phyloP scores from a whole-genome alignment of 2,113 vertebrate species.

The Lamprotornis superbus region DNA sequence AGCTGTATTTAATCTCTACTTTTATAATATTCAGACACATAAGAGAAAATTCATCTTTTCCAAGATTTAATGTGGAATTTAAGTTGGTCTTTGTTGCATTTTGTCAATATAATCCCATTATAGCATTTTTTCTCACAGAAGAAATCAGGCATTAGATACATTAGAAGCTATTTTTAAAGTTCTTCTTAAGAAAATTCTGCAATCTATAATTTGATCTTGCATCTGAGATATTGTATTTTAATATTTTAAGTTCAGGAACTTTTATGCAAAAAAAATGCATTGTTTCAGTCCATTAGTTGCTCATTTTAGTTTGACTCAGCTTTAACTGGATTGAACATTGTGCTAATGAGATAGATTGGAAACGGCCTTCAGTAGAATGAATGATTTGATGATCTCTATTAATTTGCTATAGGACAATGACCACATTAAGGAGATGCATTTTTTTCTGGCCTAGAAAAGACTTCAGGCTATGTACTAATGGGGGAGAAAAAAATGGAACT shows the following conservation, averaged over 20 bases:
- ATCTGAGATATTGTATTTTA: background rate
- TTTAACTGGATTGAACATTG: slow-evolving; percentile 53
- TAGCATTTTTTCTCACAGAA: background rate
- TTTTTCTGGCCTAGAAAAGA: slow-evolving; percentile 39
- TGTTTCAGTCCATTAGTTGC: slow-evolving; percentile 60
- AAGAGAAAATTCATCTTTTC: background rate
- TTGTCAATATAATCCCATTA: background rate
- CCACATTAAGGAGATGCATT: slow-evolving; percentile 29
- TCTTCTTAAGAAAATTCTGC: background rate
- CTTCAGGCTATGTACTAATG: slow-evolving; percentile 5
- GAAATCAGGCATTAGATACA: background rate
- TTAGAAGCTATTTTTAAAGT: background rate
- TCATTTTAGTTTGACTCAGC: slow-evolving; percentile 41
- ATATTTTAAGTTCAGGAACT: background rate
- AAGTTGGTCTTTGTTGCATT: background rate
- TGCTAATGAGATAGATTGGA: slow-evolving; percentile 56
- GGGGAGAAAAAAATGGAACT: background rate
- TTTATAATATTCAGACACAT: background rate
- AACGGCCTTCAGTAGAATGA: slow-evolving; percentile 59
- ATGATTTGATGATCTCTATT: slow-evolving; percentile 47
- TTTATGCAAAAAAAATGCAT: slow-evolving; percentile 1
- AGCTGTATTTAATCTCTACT: background rate
- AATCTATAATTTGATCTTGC: slow-evolving; percentile 2
- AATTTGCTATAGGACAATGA: slow-evolving; percentile 57
- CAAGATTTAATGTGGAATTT: background rate